Base-by-base conservation (phyloP, 2,113 vertebrate genomes). In the Heterotilapia buettikoferi region DNA sequence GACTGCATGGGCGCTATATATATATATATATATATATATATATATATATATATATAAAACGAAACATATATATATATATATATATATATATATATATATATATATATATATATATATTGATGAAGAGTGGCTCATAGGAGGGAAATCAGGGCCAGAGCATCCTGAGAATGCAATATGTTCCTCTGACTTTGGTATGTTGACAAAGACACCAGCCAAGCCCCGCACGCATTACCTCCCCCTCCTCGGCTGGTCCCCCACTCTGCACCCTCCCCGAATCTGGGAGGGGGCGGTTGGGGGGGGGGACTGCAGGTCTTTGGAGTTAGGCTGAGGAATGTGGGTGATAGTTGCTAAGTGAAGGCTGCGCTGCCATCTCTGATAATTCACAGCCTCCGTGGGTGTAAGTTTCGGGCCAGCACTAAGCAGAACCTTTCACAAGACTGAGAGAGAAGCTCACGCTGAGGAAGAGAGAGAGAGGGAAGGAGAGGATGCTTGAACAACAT, bases 321-420 rank as follows among this genome's bases (percentile, higher is more conserved):
- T 81, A 93, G 80, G 21, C 84, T 93, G 95, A 88, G 94, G 94
- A 97, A 96, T 96, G 92, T 95, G 94, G 84, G 91, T 89, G 89
- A 93, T 90, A 93, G 93, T 86, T 90, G 94, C 93, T 94, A 95
- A 95, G 94, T 95, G 90, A 95, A 95, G 84, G 84, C 89, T 86
- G 79, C 13, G 59, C 89, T 89, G 80, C 84, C 88, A 84, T 88
- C 89, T 86, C 84, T 91, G 88, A 93, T 86, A 92, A 93, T 90
- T 94, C 91, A 85, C 90, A 93, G 92, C 24, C 89, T 89, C 89
- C 18, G 87, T 94, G 91, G 93, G 88, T 94, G 93, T 92, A 89
- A 90, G 85, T 89, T 86, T 93, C 88, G 16, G 94, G 82, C 90
- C 93, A 91, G 89, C 90, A 88, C 90, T 85, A 84, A 94, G 87